Evolutionary conservation across 2,888 invertebrate genomes (phyloP).

Genomic region (Clunio marinus): DNA sequence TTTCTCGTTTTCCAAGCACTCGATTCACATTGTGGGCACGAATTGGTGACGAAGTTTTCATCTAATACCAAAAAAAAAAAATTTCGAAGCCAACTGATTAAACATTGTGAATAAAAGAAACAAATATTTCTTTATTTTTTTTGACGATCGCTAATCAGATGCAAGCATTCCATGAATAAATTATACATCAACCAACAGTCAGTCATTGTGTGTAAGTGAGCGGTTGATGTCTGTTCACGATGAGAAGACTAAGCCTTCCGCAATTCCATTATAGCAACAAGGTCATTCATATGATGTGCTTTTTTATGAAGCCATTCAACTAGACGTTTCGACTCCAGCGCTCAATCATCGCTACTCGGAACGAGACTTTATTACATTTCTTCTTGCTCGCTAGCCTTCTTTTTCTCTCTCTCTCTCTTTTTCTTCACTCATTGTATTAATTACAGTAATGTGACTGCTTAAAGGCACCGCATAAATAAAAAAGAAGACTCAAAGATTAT

Average conservation of each 20-base stretch:
- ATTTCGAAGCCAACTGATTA: neutral
- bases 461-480: too few relatives aligned
- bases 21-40: too few relatives aligned
- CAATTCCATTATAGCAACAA: constrained; percentile 38
- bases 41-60: too few relatives aligned
- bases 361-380: neutral
- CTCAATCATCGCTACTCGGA: constrained; percentile 1
- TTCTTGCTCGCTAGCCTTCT: neutral
- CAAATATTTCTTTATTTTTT: too few relatives aligned
- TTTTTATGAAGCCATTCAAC: constrained; percentile 21
- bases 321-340: constrained; percentile 37
- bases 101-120: constrained; percentile 5
- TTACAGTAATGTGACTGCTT: too few relatives aligned
- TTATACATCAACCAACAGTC: constrained; percentile 7
- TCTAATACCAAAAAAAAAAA: neutral
- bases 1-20: constrained; percentile 16
- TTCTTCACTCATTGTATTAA: neutral
- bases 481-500: neutral
- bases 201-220: too few relatives aligned
- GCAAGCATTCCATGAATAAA: constrained; percentile 38
- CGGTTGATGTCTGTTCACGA: neutral
- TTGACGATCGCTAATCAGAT: constrained; percentile 5
- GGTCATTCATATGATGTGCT: constrained; percentile 28
- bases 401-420: constrained; percentile 2
- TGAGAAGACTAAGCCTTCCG: constrained; percentile 32